These are phyloP conservation scores for Ibycter americanus DNA, from an alignment of 2,797 vertebrate genomes.

Conservation along the genomic window DNA sequence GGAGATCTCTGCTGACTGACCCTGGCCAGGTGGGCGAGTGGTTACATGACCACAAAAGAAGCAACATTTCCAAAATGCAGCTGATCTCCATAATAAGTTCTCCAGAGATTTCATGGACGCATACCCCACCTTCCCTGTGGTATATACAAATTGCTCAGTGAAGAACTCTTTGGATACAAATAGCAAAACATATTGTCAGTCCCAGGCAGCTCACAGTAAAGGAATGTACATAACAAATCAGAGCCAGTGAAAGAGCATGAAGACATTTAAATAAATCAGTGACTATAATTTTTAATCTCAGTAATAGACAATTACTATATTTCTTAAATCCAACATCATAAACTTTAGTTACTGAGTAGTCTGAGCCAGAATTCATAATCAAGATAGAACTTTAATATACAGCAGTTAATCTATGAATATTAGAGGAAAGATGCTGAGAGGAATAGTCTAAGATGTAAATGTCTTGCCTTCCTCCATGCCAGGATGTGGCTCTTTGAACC, in stretches of 20 bases:
- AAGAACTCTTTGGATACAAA: not conserved
- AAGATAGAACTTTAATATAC: not conserved
- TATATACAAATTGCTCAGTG: not conserved
- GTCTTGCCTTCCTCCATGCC: not conserved
- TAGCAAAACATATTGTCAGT: not conserved
- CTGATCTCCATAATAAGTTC: not conserved
- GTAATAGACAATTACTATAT: not conserved
- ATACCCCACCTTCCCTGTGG: not conserved
- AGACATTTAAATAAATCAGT: not conserved
- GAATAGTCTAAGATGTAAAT: not conserved
- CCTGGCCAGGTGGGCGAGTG: not conserved
- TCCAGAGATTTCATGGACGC: not conserved
- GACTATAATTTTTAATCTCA: not conserved
- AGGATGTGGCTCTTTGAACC: not conserved
- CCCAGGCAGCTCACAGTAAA: not conserved
- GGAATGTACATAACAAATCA: not conserved
- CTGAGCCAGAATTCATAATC: not conserved
- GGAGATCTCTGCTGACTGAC: not conserved
- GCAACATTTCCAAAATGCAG: not conserved
- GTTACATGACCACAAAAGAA: not conserved
- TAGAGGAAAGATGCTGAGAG: not conserved
- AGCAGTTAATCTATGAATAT: not conserved
- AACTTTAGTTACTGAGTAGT: not conserved
- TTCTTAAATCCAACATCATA: not conserved
- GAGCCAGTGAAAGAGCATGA: not conserved